Evolutionary conservation across 2,113 vertebrate species (phyloP), one percentile per base, ranked within the genome.

Genomic region (Miniopterus natalensis): DNA sequence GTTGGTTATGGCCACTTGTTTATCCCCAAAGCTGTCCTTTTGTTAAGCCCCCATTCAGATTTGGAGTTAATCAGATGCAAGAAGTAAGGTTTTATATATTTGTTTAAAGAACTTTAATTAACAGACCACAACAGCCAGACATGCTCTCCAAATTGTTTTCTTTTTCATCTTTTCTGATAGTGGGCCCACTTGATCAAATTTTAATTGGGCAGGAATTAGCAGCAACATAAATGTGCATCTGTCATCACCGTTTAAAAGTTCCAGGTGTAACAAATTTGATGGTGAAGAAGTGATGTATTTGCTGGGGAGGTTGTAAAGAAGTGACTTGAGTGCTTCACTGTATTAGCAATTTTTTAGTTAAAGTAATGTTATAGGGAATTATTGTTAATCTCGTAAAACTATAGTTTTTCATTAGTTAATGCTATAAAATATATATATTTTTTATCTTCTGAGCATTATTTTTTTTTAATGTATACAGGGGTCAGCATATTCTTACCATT

Each of bases 131-230:
- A 42, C 25, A 74, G 42, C 84, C 47, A 68, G 57, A 36, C 17
- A 42, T 17, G 23, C 17, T 92, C 45, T 96, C 57, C 45, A 89
- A 71, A 59, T 86, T 59, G 63, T 86, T 94, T 97, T 59, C 51
- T 81, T 97, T 95, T 71, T 65, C 53, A 61, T 53, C n/a, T 31
- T 96, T 70, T 55, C 51, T 90, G 65, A 73, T 27, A 51, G n/a
- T 79, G 31, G 51, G 13, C 47, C 63, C 18, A 42, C 25, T 36
- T 70, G 65, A 92, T 81, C 57, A 73, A 42, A 51, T 70, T 83
- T 55, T 78, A 36, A 96, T 57, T 55, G 53, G 73, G 89, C 25
- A 84, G 29, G 12, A 59, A 77, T 92, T 84, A 94, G 51, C 45
- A 83, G 42, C 83, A 25, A 13, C 36, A 15, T 74, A 21, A n/a